Conservation (phyloP, 2,888 invertebrate genomes). For the Melikaiella ostensackeni region DNA sequence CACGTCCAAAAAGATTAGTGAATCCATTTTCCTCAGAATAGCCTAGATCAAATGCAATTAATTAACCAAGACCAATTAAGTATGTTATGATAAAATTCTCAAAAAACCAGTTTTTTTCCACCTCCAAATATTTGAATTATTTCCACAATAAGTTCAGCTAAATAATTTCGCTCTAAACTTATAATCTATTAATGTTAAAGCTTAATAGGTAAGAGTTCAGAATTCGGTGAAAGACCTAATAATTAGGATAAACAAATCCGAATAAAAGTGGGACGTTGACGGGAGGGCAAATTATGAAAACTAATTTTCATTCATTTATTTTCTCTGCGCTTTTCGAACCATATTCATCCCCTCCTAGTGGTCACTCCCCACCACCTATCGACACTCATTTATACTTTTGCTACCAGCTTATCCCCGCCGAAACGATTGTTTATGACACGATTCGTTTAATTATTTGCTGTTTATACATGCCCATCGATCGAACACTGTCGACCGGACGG, state of each 20-base stretch:
- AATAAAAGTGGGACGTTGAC: slow-evolving; percentile 13
- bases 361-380: slow-evolving; percentile 62
- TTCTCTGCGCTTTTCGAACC: slow-evolving; percentile 62
- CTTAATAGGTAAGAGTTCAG: neutral
- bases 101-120: no score
- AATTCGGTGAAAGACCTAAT: neutral
- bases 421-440: slow-evolving; percentile 72
- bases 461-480: slow-evolving; percentile 73
- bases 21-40: neutral
- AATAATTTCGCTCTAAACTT: neutral
- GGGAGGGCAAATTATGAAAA: slow-evolving; percentile 48
- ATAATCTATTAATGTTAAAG: neutral
- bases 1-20: neutral
- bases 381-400: slow-evolving; percentile 74
- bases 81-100: no score
- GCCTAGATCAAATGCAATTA: neutral
- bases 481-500: slow-evolving; percentile 61
- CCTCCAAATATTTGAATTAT: no score
- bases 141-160: no score
- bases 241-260: slow-evolving; percentile 7
- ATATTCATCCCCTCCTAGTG: slow-evolving; percentile 55
- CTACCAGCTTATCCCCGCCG: slow-evolving; percentile 56
- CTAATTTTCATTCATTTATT: slow-evolving; percentile 57
- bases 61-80: no score
- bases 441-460: slow-evolving; percentile 76